Percentiles rank a stretch among this genome's conserved stretches.
These are phyloP conservation scores for Ctena decussata DNA, from an alignment of 2,888 invertebrate species.

Conservation along the genomic window DNA sequence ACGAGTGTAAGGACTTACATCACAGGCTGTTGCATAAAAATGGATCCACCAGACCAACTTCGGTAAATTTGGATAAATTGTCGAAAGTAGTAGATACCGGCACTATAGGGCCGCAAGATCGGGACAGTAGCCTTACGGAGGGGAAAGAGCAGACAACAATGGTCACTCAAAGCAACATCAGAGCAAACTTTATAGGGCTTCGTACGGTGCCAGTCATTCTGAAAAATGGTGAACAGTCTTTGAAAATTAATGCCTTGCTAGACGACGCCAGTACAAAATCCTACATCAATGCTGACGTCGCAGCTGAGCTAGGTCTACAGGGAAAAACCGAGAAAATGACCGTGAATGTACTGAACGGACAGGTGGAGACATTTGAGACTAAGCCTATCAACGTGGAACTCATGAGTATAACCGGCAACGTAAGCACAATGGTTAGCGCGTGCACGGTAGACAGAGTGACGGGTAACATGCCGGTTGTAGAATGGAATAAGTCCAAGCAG, in stretches of 20 bases:
- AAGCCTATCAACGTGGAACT: conserved; percentile 16
- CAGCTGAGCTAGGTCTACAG: conserved; percentile 35
- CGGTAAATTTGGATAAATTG: not conserved
- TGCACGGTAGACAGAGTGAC: not conserved
- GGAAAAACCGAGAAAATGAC: conserved; percentile 11
- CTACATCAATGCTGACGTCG: conserved; percentile 46
- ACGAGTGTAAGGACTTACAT: conserved; percentile 20
- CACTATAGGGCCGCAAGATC: not conserved
- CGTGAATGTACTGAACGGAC: conserved; percentile 38
- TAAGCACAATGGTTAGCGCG: not conserved
- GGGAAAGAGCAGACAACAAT: conserved; percentile 2
- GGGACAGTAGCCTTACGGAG: not conserved
- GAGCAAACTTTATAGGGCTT: conserved; percentile 19
- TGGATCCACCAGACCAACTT: no score
- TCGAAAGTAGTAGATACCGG: not conserved
- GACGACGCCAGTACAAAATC: conserved; percentile 58
- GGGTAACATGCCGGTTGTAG: not conserved
- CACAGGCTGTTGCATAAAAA: conserved; percentile 18
- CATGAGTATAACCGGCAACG: conserved; percentile 27
- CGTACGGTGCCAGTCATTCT: conserved; percentile 57
- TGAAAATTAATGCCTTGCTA: conserved; percentile 53
- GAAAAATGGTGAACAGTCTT: not conserved
- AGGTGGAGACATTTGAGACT: conserved; percentile 31
- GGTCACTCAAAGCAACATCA: not conserved
- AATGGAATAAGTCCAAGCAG: not conserved